These are phyloP conservation scores for Progne subis DNA, from an alignment of 2,113 vertebrate genomes.

Conservation along the genomic window DNA sequence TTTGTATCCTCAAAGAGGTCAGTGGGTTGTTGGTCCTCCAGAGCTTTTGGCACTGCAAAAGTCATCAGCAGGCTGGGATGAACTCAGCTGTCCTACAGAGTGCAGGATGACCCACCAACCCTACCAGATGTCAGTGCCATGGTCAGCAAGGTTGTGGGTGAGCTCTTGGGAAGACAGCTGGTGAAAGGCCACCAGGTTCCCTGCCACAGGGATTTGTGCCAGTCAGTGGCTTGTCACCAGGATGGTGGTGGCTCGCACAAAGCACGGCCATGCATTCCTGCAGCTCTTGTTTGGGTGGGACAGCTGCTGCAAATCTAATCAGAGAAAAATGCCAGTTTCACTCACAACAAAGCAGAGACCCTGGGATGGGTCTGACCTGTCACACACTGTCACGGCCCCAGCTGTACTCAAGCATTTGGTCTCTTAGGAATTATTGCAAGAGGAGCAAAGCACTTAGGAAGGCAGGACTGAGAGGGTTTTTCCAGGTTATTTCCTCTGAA, in stretches of 20 bases:
- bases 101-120: neutral
- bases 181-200: neutral
- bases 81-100: accelerated
- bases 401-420: neutral
- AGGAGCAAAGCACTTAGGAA: neutral
- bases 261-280: neutral
- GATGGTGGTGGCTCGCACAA: accelerated
- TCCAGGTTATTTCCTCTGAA: neutral
- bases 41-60: neutral
- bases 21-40: neutral
- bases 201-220: neutral
- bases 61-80: accelerated
- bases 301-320: neutral
- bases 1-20: neutral
- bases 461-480: neutral
- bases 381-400: neutral
- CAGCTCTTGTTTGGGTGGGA: neutral
- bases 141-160: neutral
- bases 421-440: neutral
- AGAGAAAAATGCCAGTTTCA: neutral
- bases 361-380: neutral
- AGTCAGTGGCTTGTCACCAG: neutral
- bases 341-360: neutral
- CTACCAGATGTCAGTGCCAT: accelerated
- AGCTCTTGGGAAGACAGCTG: accelerated